Base-by-base conservation (phyloP, 2,888 invertebrate species). In the Eristalinus aeneus region DNA sequence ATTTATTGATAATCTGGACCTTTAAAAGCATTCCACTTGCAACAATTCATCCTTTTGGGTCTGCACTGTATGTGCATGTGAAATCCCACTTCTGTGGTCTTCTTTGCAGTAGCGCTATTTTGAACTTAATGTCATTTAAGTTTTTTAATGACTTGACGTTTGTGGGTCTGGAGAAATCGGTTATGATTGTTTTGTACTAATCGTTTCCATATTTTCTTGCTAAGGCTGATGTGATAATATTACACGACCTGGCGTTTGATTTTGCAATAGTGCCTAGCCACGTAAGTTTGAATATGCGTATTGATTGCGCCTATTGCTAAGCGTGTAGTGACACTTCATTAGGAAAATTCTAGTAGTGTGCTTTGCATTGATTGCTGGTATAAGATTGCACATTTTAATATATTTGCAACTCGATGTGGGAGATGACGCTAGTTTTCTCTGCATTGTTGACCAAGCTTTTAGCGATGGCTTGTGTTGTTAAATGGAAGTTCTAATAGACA, bases 121-220 rank as follows among this genome's bases (percentile, higher is more conserved):
- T 46, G 46, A 8, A 16, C 46, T n/a, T 46, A 46, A 46, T 46
- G 46, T 16, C 16, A 46, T 16, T 46, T 16, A 46, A n/a, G n/a
- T 12, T 27, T 53, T 65, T 27, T 65, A 20, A 16, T 61, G 10
- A 61, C 20, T 22, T 63, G 2, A n/a, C 46, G 36, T 27, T 27
- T 64, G 64, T n/a, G 23, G 12, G n/a, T 46, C 39, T n/a, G 9
- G 12, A 46, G 64, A 64, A 64, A 64, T 39, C 64, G 23, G n/a
- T 64, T 64, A n/a, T n/a, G 23, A 16, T 32, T 63, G 34, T 63
- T 16, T 22, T 36, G 22, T 36, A 23, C 36, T 63, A 10, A 46
- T n/a, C n/a, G n/a, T 23, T 6, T 23, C 64, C 39, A 39, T 64
- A 46, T 39, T n/a, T 23, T 64, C 23, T 53, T 53, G 27, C 31